Evolutionary conservation across 1,140 invertebrate genomes (phyloP).

Genomic region (Coboldia fuscipes): DNA sequence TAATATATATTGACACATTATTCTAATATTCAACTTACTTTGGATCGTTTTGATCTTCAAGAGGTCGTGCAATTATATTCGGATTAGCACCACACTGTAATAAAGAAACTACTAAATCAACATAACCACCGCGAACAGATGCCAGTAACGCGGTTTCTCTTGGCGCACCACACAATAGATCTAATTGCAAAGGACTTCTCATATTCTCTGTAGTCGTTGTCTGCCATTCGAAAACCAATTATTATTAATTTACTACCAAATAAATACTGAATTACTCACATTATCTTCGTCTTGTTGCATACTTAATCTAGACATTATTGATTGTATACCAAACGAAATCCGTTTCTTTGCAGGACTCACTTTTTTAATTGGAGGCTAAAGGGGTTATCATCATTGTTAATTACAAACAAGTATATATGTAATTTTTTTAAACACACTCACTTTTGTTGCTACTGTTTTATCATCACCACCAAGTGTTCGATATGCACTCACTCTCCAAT

Average conservation of each 20-base stretch:
- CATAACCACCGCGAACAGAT: conserved; percentile 53
- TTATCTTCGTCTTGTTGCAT: conserved; percentile 19
- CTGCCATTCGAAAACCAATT: conserved; percentile 12
- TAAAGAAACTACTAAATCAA: conserved; percentile 48
- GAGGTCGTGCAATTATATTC: conserved; percentile 33
- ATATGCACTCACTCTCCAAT: conserved; percentile 45
- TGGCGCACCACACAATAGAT: conserved; percentile 41
- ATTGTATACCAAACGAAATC: conserved; percentile 71
- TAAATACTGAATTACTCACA: too few relatives aligned
- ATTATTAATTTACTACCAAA: too few relatives aligned
- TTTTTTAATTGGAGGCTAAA: too few relatives aligned
- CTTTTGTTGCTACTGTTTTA: too few relatives aligned
- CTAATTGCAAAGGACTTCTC: conserved; percentile 45
- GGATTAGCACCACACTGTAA: conserved; percentile 51
- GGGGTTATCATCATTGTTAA: too few relatives aligned
- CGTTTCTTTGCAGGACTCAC: conserved; percentile 47
- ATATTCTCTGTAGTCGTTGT: conserved; percentile 27
- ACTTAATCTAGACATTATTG: conserved; percentile 64
- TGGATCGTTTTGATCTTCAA: conserved; percentile 22
- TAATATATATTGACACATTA: too few relatives aligned
- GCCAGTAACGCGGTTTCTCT: conserved; percentile 54
- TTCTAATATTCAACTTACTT: conserved; percentile 14
- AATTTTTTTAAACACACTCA: too few relatives aligned
- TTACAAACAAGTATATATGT: too few relatives aligned
- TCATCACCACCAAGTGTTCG: too few relatives aligned